phyloP scores from a whole-genome alignment of 2,888 invertebrate species.

The Oscheius sp. region DNA sequence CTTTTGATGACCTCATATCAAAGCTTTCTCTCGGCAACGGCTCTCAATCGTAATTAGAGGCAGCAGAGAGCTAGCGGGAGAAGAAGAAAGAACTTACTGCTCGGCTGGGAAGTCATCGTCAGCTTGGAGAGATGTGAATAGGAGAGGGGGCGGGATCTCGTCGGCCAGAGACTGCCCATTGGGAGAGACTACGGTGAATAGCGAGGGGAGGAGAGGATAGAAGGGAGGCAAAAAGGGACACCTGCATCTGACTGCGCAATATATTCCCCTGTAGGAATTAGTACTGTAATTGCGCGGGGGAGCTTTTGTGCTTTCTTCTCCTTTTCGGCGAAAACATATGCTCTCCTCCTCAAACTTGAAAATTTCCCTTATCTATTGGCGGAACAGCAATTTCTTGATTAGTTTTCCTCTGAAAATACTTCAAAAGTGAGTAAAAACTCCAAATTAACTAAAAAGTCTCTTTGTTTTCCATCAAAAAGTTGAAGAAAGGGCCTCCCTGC shows the following conservation, averaged over 20 bases:
- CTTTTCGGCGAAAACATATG: no score
- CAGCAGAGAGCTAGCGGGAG: not conserved
- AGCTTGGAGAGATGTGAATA: not conserved
- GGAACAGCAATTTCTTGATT: no score
- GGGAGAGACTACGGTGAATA: slow-evolving; percentile 15
- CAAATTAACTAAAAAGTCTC: no score
- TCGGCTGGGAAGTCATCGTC: slow-evolving; percentile 28
- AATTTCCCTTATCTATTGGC: no score
- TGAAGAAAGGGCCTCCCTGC: no score
- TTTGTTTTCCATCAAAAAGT: no score
- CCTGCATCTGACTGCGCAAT: not conserved
- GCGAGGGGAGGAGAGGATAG: not conserved
- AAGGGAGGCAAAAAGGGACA: no score
- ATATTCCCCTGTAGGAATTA: not conserved
- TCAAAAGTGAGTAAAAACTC: no score
- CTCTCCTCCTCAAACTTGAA: no score
- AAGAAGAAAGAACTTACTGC: slow-evolving; percentile 18
- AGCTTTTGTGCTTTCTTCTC: no score
- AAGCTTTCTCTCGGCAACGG: slow-evolving; percentile 6
- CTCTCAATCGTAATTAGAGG: not conserved
- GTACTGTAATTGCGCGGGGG: not conserved
- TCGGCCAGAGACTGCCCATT: not conserved
- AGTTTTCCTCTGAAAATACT: no score
- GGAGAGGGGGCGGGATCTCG: slow-evolving; percentile 15
- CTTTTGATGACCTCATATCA: slow-evolving; percentile 30